phyloP scores from a whole-genome alignment of 1,140 invertebrate genomes.

The Hyposmocoma kahamanoa region DNA sequence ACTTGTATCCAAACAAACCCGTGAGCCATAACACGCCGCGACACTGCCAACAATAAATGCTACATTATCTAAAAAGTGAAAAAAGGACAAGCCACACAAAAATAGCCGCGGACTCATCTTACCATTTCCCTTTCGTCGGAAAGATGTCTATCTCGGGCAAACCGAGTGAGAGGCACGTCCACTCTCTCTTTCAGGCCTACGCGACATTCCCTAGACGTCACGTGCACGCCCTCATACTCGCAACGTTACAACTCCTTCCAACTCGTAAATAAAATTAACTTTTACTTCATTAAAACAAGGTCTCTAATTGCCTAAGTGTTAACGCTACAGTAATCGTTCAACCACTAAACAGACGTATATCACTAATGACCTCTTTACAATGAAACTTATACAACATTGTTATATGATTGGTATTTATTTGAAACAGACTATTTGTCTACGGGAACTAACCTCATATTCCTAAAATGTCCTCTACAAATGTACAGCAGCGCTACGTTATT shows the following conservation, averaged over 20 bases:
- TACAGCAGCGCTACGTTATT: no score
- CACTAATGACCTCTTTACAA: not conserved
- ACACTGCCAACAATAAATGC: not conserved
- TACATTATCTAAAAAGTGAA: not conserved
- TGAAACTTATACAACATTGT: no score
- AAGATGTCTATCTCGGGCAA: slow-evolving; percentile 44
- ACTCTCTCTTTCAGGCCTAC: slow-evolving; percentile 30
- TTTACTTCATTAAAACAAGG: slow-evolving; percentile 39
- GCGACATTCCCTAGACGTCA: slow-evolving; percentile 39
- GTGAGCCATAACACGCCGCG: no score
- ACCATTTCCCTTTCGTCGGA: slow-evolving; percentile 50
- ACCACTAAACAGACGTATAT: slow-evolving; percentile 9
- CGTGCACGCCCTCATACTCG: slow-evolving; percentile 33
- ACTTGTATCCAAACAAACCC: no score
- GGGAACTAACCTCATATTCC: no score
- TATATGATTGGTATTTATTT: slow-evolving; percentile 20
- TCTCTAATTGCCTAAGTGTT: slow-evolving; percentile 38
- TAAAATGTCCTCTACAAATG: slow-evolving; percentile 18
- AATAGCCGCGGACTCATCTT: slow-evolving; percentile 41
- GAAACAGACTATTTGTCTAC: no score
- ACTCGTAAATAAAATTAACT: slow-evolving; percentile 37
- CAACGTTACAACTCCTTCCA: slow-evolving; percentile 38
- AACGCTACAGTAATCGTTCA: slow-evolving; percentile 7
- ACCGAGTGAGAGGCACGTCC: slow-evolving; percentile 23
- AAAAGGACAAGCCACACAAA: slow-evolving; percentile 23